Evolutionary conservation across 2,888 invertebrate genomes (phyloP), one percentile per base, ranked within the genome.

Genomic region (Tipula vernalis): DNA sequence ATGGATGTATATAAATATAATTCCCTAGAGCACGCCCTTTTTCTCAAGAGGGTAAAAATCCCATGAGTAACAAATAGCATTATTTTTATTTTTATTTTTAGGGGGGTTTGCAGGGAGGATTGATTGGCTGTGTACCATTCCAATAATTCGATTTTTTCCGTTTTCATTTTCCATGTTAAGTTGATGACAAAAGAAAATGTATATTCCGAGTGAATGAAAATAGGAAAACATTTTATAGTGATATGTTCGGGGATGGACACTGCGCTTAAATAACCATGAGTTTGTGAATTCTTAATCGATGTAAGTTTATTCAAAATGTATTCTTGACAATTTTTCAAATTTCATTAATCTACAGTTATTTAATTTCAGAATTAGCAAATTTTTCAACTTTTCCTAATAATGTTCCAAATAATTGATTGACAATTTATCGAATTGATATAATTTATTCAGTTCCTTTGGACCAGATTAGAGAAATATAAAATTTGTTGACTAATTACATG

Each of bases 31-130:
- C 88, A 88, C 88, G 89, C 88, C 88, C 88, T 88, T 89, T 89
- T 88, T 89, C 89, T 89, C 89, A 88, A 88, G 89, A 89, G 89
- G 89, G 89, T 89, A 88, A 88, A 71, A 88, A 87, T 89, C 89
- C 89, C 89, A 87, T 87, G 89, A 88, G 89, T 84, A 41, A 84
- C 36, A 84, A 84, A 71, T 89, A 88, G 89, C 88, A 88, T 87
- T 88, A 87, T 88, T 88, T 87, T 86, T 42, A 42, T 42, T 51
- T 51, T 51, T 39, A 39, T 51, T 15, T 51, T 15, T 51, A n/a
- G 51, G 71, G 71, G 28, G 71, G 71, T 71, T 28, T 71, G 12
- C 4, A 28, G 28, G 71, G 71, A 28, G 71, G 71, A 71, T 71
- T 71, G 71, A 71, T 71, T 71, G 71, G 71, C 71, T 71, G 71